Base-by-base conservation (phyloP, 2,888 invertebrate species). In the Dilophus febrilis region DNA sequence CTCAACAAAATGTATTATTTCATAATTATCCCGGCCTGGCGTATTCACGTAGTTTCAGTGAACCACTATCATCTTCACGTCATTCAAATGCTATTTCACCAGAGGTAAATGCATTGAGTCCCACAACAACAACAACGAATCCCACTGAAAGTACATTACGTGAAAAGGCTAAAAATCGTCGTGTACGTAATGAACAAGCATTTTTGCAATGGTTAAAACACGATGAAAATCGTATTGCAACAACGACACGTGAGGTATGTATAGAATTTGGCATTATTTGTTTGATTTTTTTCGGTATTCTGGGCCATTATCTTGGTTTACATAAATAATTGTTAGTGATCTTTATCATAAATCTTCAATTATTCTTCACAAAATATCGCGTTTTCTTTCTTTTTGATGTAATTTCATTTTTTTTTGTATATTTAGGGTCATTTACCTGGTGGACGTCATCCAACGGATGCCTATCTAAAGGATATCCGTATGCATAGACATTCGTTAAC, bases 401-500 rank as follows among this genome's bases (percentile, higher is more conserved):
- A n/a, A 18, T 28, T 26, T 27, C 7, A n/a, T n/a, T 33, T 19
- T 4, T n/a, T 26, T 27, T 39, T 33, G 31, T 31, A 7, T 33
- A 5, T 8, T 33, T 14, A 4, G 4, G 8, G 14, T 3, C 16
- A 32, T 36, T 36, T 14, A n/a, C 35, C 34, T n/a, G n/a, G n/a
- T n/a, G n/a, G n/a, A 31, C 19, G 37, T 22, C 37, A 37, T 18
- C 22, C 26, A 8, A 30, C 36, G n/a, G 19, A 32, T 2, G 77
- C 79, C 1, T 80, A 77, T 58, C 64, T 83, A 39, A 77, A 77
- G 53, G 81, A 84, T 55, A 57, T 84, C 46, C 61, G 79, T 42
- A 67, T 84, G 46, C 83, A 84, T 51, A 64, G 84, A 40, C 75
- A 82, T 52, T 83, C 83, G 34, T 65, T 87, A 40, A 85, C 85